Percentiles rank a stretch among this genome's conserved stretches.
Conservation (phyloP, 2,888 invertebrate genomes). For the Halictus quadricinctus region DNA sequence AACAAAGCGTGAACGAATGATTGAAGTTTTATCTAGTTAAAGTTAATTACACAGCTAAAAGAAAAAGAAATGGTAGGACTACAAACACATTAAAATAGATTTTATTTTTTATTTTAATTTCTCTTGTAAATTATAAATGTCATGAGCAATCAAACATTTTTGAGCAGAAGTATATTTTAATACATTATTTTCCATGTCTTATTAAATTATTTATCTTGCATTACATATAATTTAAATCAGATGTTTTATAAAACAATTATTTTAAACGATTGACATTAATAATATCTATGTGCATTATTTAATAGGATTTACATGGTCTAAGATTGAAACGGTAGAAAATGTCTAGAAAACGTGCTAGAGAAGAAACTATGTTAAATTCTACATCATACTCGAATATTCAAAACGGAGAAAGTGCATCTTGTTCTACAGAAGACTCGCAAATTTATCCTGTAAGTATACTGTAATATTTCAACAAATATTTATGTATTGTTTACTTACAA, state of each 20-base stretch:
- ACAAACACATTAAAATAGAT: not conserved
- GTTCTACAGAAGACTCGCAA: conserved; percentile 68
- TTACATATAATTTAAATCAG: not conserved
- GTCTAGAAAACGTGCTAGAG: conserved; percentile 77
- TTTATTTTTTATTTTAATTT: not conserved
- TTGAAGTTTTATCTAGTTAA: not conserved
- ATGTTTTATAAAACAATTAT: not conserved
- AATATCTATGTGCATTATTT: not conserved
- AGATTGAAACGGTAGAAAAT: conserved; percentile 67
- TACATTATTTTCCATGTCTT: not conserved
- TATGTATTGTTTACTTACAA: not conserved
- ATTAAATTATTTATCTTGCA: not conserved
- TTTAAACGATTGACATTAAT: not conserved
- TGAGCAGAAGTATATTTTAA: not conserved
- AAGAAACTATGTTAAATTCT: conserved; percentile 68
- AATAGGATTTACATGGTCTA: conserved; percentile 54
- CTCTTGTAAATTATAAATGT: not conserved
- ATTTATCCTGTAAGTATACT: conserved; percentile 71
- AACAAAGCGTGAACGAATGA: not conserved
- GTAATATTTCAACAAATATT: not conserved
- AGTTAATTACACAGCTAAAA: not conserved
- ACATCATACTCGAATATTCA: conserved; percentile 55
- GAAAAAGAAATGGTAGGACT: not conserved
- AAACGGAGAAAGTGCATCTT: conserved; percentile 72
- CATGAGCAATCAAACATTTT: not conserved